phyloP scores from a whole-genome alignment of 2,888 invertebrate genomes.

The Cremastinae sp. region DNA sequence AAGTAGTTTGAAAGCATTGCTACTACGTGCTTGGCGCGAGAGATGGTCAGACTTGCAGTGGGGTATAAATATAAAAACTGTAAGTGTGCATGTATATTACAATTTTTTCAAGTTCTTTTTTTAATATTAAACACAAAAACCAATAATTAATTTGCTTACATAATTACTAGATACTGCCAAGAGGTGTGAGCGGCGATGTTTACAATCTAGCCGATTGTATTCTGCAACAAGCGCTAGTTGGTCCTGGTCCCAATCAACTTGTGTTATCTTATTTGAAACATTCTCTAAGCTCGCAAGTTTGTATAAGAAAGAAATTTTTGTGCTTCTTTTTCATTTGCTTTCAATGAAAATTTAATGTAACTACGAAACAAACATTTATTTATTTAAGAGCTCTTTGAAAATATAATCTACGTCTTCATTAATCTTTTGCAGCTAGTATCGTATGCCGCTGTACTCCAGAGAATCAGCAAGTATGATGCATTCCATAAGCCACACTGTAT shows the following conservation, averaged over 20 bases:
- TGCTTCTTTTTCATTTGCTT: too few species aligned
- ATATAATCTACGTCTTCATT: too few species aligned
- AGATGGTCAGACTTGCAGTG: slow-evolving; percentile 97
- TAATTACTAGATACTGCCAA: slow-evolving; percentile 84
- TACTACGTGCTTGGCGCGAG: slow-evolving; percentile 95
- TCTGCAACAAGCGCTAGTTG: slow-evolving; percentile 95
- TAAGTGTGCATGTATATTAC: slow-evolving; percentile 72
- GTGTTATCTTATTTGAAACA: slow-evolving; percentile 96
- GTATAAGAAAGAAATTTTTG: too few species aligned
- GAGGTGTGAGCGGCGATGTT: slow-evolving; percentile 96
- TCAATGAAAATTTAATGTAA: too few species aligned
- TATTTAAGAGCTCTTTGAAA: too few species aligned
- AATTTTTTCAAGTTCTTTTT: neutral
- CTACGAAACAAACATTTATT: too few species aligned
- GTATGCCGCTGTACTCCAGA: slow-evolving; percentile 92
- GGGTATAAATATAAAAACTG: slow-evolving; percentile 98
- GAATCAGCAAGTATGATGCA: slow-evolving; percentile 94
- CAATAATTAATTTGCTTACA: neutral
- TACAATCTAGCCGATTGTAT: slow-evolving; percentile 96
- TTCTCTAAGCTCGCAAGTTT: slow-evolving; percentile 91
- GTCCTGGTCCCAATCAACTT: slow-evolving; percentile 94
- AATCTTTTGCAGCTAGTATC: slow-evolving; percentile 89
- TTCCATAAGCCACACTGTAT: slow-evolving; percentile 94
- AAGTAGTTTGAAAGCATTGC: slow-evolving; percentile 89
- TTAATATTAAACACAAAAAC: neutral